Conservation (phyloP, 2,113 vertebrate genomes). For the Chaetodon auriga region DNA sequence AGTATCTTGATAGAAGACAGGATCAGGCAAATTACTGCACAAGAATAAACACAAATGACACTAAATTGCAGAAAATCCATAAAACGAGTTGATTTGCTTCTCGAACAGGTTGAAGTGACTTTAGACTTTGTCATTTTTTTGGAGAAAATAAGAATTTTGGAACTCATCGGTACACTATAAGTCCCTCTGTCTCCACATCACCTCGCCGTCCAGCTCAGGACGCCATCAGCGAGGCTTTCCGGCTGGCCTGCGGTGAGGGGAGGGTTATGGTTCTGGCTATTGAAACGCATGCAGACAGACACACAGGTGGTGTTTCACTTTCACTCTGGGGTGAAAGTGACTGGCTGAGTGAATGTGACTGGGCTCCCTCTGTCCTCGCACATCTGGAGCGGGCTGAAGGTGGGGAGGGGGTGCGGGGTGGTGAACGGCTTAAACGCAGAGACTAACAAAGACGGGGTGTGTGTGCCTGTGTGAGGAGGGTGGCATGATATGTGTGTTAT, state of each 20-base stretch:
- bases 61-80: neutral
- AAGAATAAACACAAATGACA: neutral
- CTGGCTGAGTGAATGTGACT: constrained; percentile 61
- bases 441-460: constrained; percentile 39
- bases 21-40: neutral
- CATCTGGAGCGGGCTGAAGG: constrained; percentile 69
- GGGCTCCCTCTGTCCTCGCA: constrained; percentile 66
- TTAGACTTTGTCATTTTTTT: neutral
- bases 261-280: constrained; percentile 42
- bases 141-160: neutral
- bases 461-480: constrained; percentile 50
- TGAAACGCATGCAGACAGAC: constrained; percentile 64
- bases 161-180: neutral
- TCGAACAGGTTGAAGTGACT: neutral
- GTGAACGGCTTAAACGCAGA: constrained; percentile 20
- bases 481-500: constrained; percentile 27
- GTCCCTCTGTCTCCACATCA: constrained; percentile 10
- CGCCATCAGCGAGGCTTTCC: constrained; percentile 53
- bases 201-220: constrained; percentile 62
- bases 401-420: constrained; percentile 26
- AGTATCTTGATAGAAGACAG: neutral
- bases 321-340: constrained; percentile 67
- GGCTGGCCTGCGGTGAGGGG: constrained; percentile 35
- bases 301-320: constrained; percentile 78
- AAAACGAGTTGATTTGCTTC: neutral